These are phyloP conservation scores for Chelonus formosanus DNA, from an alignment of 2,888 invertebrate species.

Conservation along the genomic window DNA sequence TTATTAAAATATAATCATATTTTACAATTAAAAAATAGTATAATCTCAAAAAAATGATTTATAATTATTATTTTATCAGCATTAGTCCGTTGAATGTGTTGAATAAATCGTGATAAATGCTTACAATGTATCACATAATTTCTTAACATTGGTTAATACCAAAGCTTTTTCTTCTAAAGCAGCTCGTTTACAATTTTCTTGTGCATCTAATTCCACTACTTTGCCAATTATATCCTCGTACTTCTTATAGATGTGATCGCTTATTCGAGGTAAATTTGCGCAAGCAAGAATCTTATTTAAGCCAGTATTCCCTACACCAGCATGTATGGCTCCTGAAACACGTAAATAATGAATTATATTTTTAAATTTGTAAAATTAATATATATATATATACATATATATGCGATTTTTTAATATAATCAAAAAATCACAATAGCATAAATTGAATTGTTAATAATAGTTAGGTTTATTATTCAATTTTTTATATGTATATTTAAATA, in stretches of 20 bases:
- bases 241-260: neutral
- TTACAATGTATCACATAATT: conserved; percentile 17
- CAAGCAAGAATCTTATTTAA: conserved; percentile 18
- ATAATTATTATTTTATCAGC: conserved; percentile 13
- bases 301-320: conserved; percentile 1
- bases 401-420: neutral
- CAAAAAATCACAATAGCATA: neutral
- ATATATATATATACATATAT: neutral
- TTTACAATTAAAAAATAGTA: neutral
- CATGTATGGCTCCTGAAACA: conserved; percentile 15
- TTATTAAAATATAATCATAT: conserved; percentile 6
- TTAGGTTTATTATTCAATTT: no score
- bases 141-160: neutral
- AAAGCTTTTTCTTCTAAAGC: conserved; percentile 8
- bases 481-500: no score
- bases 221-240: conserved; percentile 10
- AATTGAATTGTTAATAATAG: no score
- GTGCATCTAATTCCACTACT: conserved; percentile 8
- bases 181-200: conserved; percentile 9
- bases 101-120: neutral
- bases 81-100: neutral
- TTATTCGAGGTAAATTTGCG: conserved; percentile 13
- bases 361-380: neutral
- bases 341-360: conserved; percentile 1
- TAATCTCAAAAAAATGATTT: conserved; percentile 6